These are phyloP conservation scores for Mobula birostris DNA, from an alignment of 2,113 vertebrate genomes.

Conservation along the genomic window DNA sequence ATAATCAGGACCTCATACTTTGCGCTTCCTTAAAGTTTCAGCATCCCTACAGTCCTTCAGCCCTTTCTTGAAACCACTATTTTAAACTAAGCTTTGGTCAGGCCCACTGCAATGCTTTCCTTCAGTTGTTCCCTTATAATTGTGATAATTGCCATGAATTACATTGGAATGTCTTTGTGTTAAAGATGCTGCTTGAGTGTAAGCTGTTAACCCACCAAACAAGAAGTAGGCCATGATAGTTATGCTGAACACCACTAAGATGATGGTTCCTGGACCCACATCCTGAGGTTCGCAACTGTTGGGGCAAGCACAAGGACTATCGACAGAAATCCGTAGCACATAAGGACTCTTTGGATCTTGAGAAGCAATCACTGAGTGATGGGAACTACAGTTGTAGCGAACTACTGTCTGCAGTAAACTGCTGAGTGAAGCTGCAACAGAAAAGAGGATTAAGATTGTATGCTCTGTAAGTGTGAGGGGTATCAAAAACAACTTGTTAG, in stretches of 20 bases:
- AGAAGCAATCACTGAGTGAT: conserved; percentile 43
- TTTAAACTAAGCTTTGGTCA: not conserved
- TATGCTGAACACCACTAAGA: conserved; percentile 57
- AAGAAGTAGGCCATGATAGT: conserved; percentile 53
- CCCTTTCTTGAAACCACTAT: not conserved
- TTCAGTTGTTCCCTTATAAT: no score
- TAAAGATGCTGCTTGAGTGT: not conserved
- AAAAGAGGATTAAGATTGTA: not conserved
- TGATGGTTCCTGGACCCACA: conserved; percentile 56
- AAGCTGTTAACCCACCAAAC: conserved; percentile 48
- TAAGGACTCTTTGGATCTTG: conserved; percentile 38
- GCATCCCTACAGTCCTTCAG: not conserved
- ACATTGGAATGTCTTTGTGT: not conserved
- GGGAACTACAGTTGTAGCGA: conserved; percentile 56
- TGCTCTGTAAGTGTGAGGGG: not conserved
- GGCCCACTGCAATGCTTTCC: not conserved
- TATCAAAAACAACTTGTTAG: not conserved
- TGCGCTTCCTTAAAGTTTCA: not conserved
- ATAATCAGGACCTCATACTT: not conserved
- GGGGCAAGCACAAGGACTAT: conserved; percentile 59
- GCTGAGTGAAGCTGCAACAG: conserved; percentile 4
- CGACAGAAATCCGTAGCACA: conserved; percentile 56
- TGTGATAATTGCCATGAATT: not conserved
- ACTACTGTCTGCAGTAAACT: conserved; percentile 47
- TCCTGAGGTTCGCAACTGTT: conserved; percentile 53